phyloP scores from a whole-genome alignment of 2,113 vertebrate species.

The Chauna torquata region DNA sequence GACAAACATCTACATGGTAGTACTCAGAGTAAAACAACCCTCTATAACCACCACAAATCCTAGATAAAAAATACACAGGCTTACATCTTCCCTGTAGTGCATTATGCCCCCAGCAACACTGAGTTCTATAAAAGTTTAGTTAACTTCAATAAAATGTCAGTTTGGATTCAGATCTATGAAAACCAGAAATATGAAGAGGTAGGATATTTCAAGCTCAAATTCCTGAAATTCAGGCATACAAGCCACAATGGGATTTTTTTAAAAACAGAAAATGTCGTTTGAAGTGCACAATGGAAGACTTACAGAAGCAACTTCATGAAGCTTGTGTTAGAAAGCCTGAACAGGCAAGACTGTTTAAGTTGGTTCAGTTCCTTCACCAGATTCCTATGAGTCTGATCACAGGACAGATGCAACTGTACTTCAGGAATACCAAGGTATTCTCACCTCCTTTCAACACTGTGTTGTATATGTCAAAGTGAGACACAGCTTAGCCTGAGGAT shows the following conservation, averaged over 20 bases:
- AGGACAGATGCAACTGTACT: neutral
- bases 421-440: neutral
- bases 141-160: neutral
- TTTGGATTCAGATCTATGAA: neutral
- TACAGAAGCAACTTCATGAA: neutral
- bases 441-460: neutral
- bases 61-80: neutral
- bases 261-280: neutral
- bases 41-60: neutral
- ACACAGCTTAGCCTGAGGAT: neutral
- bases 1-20: neutral
- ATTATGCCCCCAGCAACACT: rapidly evolving
- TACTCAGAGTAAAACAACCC: neutral
- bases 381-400: neutral
- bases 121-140: neutral
- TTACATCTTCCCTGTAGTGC: neutral
- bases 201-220: neutral
- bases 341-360: neutral
- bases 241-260: neutral
- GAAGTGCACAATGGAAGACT: neutral
- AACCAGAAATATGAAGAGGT: rapidly evolving
- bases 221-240: neutral
- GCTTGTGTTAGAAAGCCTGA: neutral
- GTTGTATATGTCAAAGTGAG: neutral
- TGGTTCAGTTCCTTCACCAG: neutral